phyloP scores from a whole-genome alignment of 2,113 vertebrate genomes.

The human (Homo sapiens) region GRCh38 chr7:118321001-118321500 shows the following conservation, averaged over 20 bases:
- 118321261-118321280: background rate
- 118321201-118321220: background rate
- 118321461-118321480: background rate
- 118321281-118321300: background rate
- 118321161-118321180: background rate
- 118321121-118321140: background rate
- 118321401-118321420: background rate
- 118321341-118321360: background rate
- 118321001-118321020: background rate
- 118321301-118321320: background rate
- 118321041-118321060: background rate
- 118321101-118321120: background rate
- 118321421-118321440: background rate
- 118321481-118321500: background rate
- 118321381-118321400: background rate
- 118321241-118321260: background rate
- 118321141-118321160: background rate
- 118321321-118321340: background rate
- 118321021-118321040: background rate
- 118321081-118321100: background rate
- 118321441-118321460: background rate
- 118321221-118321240: background rate
- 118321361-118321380: background rate
- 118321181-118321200: background rate
- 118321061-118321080: background rate